Conservation (phyloP, 2,888 invertebrate species). For the Agonopterix alstromeriana region DNA sequence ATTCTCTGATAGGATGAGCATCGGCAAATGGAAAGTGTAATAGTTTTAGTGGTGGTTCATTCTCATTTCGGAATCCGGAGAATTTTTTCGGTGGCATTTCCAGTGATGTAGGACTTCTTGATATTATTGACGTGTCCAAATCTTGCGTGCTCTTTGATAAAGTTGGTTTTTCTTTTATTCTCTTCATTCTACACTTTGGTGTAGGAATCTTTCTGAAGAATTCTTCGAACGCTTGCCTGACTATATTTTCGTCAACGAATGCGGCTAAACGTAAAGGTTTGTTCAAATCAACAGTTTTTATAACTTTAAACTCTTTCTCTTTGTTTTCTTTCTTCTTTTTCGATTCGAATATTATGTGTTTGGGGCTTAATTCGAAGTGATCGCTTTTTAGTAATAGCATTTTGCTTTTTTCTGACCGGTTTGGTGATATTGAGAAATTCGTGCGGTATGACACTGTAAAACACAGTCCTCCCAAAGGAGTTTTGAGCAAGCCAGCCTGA, state of each 20-base stretch:
- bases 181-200: conserved; percentile 55
- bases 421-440: conserved; percentile 94
- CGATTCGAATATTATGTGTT: conserved; percentile 76
- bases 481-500: conserved; percentile 90
- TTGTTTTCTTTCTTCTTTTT: conserved; percentile 77
- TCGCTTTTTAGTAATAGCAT: conserved; percentile 93
- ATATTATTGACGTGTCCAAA: conserved; percentile 34
- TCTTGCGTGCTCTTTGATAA: conserved; percentile 58
- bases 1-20: conserved; percentile 82
- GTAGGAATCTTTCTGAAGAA: conserved; percentile 54
- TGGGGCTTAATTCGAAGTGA: conserved; percentile 89
- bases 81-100: conserved; percentile 66
- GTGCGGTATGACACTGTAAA: conserved; percentile 92
- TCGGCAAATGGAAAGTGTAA: conserved; percentile 88
- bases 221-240: conserved; percentile 48
- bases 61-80: conserved; percentile 53
- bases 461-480: conserved; percentile 90
- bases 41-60: conserved; percentile 81
- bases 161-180: conserved; percentile 35
- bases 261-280: conserved; percentile 86
- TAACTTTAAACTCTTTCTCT: conserved; percentile 38
- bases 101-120: conserved; percentile 56
- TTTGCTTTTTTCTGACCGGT: conserved; percentile 81
- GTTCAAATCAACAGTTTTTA: conserved; percentile 77
- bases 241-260: conserved; percentile 78